Conservation (phyloP, 1,140 invertebrate genomes). For the Drosophila novamexicana region DNA sequence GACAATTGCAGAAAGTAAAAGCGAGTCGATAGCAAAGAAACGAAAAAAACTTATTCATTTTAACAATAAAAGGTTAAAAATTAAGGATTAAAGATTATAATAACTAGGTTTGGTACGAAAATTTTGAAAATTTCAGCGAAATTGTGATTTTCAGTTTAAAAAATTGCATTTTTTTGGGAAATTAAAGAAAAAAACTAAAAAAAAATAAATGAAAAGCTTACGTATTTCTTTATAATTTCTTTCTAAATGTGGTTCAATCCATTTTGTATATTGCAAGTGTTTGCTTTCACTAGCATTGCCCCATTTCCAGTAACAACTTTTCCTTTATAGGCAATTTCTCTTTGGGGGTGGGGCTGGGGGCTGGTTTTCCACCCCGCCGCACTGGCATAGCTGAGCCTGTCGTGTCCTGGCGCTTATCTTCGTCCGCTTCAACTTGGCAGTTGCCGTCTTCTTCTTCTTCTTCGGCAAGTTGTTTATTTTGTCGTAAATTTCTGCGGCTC, state of each 20-base stretch:
- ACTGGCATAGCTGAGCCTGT: neutral
- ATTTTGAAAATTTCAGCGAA: too few species aligned
- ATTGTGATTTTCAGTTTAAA: too few species aligned
- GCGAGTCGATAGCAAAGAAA: too few species aligned
- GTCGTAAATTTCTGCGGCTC: constrained; percentile 73
- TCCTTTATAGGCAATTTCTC: constrained; percentile 71
- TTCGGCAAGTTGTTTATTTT: constrained; percentile 76
- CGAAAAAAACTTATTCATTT: too few species aligned
- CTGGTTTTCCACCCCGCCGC: too few species aligned
- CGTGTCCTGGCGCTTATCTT: constrained; percentile 68
- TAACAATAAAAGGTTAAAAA: too few species aligned
- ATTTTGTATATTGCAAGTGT: constrained; percentile 11
- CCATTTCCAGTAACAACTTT: constrained; percentile 43
- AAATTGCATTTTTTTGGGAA: too few species aligned
- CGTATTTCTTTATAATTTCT: constrained; percentile 1
- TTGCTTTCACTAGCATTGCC: constrained; percentile 7
- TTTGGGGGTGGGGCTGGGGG: constrained; percentile 21
- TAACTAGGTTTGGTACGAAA: too few species aligned
- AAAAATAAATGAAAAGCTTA: too few species aligned
- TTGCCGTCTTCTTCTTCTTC: neutral
- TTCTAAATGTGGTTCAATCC: neutral
- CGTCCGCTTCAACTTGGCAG: constrained; percentile 15
- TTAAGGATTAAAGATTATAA: too few species aligned
- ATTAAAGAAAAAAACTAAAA: too few species aligned
- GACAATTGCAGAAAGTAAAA: too few species aligned